These are phyloP conservation scores for Proisotoma minuta DNA, from an alignment of 2,888 invertebrate species.

Conservation along the genomic window DNA sequence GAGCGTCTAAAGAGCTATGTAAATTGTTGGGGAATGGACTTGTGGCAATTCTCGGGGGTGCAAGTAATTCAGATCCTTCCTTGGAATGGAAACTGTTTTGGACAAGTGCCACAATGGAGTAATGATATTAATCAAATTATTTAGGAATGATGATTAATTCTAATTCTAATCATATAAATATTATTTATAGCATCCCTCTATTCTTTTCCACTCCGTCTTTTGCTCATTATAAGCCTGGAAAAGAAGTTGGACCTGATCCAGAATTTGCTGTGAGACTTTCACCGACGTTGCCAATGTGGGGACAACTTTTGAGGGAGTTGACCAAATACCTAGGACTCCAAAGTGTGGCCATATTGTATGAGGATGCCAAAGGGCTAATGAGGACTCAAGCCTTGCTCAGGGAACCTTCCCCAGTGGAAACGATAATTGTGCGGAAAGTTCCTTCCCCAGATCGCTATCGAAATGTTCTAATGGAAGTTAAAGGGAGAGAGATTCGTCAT, in stretches of 20 bases:
- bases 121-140: too few relatives aligned
- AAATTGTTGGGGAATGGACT: conserved; percentile 35
- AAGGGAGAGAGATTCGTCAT: conserved; percentile 52
- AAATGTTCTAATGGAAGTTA: conserved; percentile 53
- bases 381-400: conserved; percentile 54
- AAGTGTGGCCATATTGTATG: conserved; percentile 41
- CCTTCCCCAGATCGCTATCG: conserved; percentile 51
- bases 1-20: conserved; percentile 60
- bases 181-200: conserved; percentile 39
- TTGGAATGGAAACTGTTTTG: conserved; percentile 45
- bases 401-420: conserved; percentile 51
- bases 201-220: conserved; percentile 41
- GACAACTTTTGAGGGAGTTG: conserved; percentile 28
- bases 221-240: conserved; percentile 30
- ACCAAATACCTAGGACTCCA: conserved; percentile 14
- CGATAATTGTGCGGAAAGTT: conserved; percentile 53
- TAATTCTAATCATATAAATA: too few relatives aligned
- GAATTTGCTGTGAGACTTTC: conserved; percentile 42
- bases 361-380: conserved; percentile 51
- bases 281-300: conserved; percentile 38
- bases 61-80: conserved; percentile 38
- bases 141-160: too few relatives aligned
- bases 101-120: conserved; percentile 43
- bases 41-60: conserved; percentile 38
- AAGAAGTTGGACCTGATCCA: conserved; percentile 31